Conservation (phyloP, 2,113 vertebrate genomes). For the Corythaeola cristata region DNA sequence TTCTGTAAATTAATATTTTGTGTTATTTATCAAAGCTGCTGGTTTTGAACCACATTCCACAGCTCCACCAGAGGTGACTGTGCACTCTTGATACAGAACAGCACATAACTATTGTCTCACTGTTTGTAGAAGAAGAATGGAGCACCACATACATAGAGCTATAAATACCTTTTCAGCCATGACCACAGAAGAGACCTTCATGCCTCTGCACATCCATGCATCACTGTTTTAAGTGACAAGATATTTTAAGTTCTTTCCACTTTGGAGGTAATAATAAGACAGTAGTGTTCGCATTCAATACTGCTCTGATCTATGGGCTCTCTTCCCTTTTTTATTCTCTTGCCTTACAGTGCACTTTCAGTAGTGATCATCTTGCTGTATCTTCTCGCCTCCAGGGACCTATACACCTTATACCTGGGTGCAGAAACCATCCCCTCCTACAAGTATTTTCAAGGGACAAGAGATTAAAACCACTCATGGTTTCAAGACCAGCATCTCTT, state of each 20-base stretch:
- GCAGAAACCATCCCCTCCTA: neutral
- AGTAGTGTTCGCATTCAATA: neutral
- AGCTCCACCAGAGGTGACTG: neutral
- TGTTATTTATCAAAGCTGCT: neutral
- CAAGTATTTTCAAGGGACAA: neutral
- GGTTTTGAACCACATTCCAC: neutral
- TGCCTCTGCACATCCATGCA: neutral
- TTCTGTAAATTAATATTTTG: neutral
- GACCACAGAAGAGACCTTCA: neutral
- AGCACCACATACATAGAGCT: neutral
- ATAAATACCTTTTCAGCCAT: neutral
- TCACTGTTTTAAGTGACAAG: neutral
- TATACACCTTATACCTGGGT: neutral
- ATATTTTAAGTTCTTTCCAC: neutral
- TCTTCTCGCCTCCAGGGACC: neutral
- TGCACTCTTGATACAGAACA: neutral
- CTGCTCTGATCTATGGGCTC: neutral
- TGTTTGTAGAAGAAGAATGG: neutral
- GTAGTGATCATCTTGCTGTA: neutral
- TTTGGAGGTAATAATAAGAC: neutral
- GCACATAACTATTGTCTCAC: rapidly evolving
- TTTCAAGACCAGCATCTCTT: neutral
- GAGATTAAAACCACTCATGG: neutral
- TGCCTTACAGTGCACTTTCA: neutral
- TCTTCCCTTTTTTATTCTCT: neutral